phyloP scores from a whole-genome alignment of 2,888 invertebrate genomes.

The Pheosia tremula region DNA sequence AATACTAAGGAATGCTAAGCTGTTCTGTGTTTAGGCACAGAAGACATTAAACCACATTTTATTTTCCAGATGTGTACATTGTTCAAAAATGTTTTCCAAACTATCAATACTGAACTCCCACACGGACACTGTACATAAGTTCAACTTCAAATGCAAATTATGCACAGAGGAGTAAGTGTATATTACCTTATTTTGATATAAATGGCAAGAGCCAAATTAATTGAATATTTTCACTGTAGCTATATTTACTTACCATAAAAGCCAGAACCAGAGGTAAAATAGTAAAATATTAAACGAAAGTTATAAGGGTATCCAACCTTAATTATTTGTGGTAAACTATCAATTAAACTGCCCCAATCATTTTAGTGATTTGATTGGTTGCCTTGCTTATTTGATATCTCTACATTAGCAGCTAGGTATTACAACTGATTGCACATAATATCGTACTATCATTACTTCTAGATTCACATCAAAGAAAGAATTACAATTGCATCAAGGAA shows the following conservation, averaged over 20 bases:
- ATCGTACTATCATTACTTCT: constrained; percentile 23
- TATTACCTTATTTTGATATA: background rate
- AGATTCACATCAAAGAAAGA: constrained; percentile 70
- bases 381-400: too few relatives aligned
- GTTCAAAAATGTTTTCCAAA: constrained; percentile 66
- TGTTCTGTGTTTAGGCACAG: too few relatives aligned
- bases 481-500: constrained; percentile 60
- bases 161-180: constrained; percentile 71
- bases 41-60: background rate
- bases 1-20: too few relatives aligned
- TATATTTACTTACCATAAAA: too few relatives aligned
- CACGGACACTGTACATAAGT: constrained; percentile 58
- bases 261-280: too few relatives aligned
- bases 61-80: constrained; percentile 66
- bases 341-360: too few relatives aligned
- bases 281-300: too few relatives aligned
- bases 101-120: constrained; percentile 58
- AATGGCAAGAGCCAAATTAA: background rate
- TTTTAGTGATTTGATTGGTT: too few relatives aligned
- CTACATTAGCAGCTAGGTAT: too few relatives aligned
- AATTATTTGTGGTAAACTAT: too few relatives aligned
- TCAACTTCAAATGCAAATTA: constrained; percentile 57
- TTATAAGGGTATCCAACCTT: too few relatives aligned
- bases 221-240: too few relatives aligned
- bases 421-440: background rate